These are phyloP conservation scores for Melitaea athalia DNA, from an alignment of 2,888 invertebrate genomes.

Conservation along the genomic window DNA sequence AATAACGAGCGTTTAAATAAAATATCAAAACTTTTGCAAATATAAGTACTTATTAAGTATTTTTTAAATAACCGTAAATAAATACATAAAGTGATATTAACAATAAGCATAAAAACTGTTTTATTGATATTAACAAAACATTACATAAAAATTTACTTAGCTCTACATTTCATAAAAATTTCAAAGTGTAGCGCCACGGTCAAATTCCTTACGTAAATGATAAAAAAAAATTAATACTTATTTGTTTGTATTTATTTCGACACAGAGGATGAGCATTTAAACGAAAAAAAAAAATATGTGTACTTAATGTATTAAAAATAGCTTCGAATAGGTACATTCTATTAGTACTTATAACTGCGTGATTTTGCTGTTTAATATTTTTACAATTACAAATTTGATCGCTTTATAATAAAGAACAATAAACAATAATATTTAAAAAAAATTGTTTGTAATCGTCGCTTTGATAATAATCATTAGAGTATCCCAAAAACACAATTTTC, in stretches of 20 bases:
- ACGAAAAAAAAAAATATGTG: not conserved
- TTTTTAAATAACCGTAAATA: no score
- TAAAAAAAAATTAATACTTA: not conserved
- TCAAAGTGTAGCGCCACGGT: no score
- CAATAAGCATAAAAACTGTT: no score
- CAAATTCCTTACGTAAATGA: no score
- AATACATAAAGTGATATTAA: no score
- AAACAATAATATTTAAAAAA: constrained; percentile 6
- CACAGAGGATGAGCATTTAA: not conserved
- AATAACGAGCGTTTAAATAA: no score
- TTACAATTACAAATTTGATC: not conserved
- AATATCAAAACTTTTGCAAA: no score
- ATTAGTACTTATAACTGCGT: not conserved
- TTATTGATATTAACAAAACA: no score
- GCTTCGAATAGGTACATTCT: not conserved
- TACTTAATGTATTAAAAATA: not conserved
- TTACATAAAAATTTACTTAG: no score
- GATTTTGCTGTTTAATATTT: not conserved
- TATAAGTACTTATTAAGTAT: no score
- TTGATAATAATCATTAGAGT: constrained; percentile 17
- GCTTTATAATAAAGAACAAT: not conserved
- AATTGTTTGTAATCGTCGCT: not conserved
- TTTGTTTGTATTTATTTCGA: not conserved
- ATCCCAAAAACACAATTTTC: constrained; percentile 30
- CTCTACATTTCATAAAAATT: no score